Conservation (phyloP, 2,888 invertebrate genomes). For the Drosophila paracracens region DNA sequence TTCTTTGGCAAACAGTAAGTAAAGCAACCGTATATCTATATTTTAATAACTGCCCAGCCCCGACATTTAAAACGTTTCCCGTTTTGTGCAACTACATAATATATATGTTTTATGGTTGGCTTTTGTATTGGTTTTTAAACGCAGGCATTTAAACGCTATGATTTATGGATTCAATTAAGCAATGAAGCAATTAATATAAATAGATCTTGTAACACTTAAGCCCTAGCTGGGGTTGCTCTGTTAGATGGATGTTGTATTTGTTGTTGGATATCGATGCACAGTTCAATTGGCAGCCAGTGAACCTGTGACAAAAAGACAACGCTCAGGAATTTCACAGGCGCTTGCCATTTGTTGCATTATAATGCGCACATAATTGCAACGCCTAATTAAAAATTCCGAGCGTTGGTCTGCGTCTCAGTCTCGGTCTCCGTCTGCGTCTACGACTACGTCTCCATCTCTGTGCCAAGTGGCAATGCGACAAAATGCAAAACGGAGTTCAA, state of each 20-base stretch:
- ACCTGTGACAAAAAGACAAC: constrained; percentile 41
- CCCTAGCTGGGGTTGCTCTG: constrained; percentile 8
- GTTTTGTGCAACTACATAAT: constrained; percentile 55
- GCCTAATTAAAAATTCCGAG: constrained; percentile 71
- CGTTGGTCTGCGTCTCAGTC: constrained; percentile 52
- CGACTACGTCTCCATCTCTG: constrained; percentile 21
- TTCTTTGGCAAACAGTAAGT: constrained; percentile 84
- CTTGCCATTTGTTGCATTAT: constrained; percentile 61
- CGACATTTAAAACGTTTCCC: constrained; percentile 53
- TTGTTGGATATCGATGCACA: constrained; percentile 9
- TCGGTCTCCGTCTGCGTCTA: constrained; percentile 9
- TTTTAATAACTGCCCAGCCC: constrained; percentile 1
- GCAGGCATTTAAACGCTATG: constrained; percentile 40
- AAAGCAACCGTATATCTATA: constrained; percentile 19
- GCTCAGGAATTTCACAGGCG: constrained; percentile 69
- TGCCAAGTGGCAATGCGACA: constrained; percentile 57
- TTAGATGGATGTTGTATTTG: constrained; percentile 4
- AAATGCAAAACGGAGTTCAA: constrained; percentile 51
- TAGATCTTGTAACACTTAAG: constrained; percentile 46
- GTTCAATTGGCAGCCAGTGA: constrained; percentile 52
- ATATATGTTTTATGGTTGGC: constrained; percentile 16
- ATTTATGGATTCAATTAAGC: constrained; percentile 65
- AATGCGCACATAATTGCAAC: constrained; percentile 75
- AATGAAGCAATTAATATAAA: constrained; percentile 71
- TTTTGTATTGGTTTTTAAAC: constrained; percentile 63